A percentile compares a stretch with the other conserved stretches of the same genome.
Evolutionary conservation across 1,140 invertebrate genomes (phyloP).

Genomic region (Lordiphosa stackelbergi): DNA sequence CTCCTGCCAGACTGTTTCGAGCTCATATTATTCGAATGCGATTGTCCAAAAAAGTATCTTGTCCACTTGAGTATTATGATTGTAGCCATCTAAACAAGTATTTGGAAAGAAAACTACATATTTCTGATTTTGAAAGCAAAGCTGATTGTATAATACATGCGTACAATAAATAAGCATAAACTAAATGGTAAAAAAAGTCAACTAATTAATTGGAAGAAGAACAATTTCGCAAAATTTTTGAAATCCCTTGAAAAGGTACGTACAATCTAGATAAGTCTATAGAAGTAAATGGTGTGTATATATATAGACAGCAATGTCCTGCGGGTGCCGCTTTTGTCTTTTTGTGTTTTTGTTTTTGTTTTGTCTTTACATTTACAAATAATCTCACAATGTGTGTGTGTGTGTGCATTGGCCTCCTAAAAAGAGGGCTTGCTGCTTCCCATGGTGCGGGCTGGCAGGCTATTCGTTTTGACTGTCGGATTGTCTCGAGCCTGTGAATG

Average conservation of each 20-base stretch:
- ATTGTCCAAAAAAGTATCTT: too few relatives aligned
- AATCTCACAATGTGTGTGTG: slow-evolving; percentile 61
- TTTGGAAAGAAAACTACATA: slow-evolving; percentile 12
- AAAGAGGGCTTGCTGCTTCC: slow-evolving; percentile 75
- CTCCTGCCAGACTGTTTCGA: too few relatives aligned
- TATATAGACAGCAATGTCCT: slow-evolving; percentile 42
- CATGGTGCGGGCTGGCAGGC: slow-evolving; percentile 81
- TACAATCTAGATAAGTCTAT: slow-evolving; percentile 61
- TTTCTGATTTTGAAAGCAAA: slow-evolving; percentile 51
- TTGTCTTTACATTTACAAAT: slow-evolving; percentile 72
- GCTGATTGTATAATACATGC: slow-evolving; percentile 68
- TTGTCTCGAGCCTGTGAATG: slow-evolving; percentile 86
- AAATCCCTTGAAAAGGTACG: slow-evolving; percentile 65
- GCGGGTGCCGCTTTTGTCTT: slow-evolving; percentile 42
- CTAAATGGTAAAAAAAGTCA: slow-evolving; percentile 64
- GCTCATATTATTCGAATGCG: too few relatives aligned
- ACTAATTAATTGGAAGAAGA: slow-evolving; percentile 45
- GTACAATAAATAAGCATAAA: slow-evolving; percentile 72
- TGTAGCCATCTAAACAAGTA: background rate
- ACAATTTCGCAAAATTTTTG: slow-evolving; percentile 71
- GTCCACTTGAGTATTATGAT: slow-evolving; percentile 13
- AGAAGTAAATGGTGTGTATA: slow-evolving; percentile 17
- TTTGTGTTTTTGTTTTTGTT: slow-evolving; percentile 51
- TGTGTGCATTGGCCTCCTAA: slow-evolving; percentile 25
- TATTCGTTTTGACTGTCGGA: slow-evolving; percentile 82